These are phyloP conservation scores for Drosophila dunni DNA, from an alignment of 1,140 invertebrate species.

Conservation along the genomic window DNA sequence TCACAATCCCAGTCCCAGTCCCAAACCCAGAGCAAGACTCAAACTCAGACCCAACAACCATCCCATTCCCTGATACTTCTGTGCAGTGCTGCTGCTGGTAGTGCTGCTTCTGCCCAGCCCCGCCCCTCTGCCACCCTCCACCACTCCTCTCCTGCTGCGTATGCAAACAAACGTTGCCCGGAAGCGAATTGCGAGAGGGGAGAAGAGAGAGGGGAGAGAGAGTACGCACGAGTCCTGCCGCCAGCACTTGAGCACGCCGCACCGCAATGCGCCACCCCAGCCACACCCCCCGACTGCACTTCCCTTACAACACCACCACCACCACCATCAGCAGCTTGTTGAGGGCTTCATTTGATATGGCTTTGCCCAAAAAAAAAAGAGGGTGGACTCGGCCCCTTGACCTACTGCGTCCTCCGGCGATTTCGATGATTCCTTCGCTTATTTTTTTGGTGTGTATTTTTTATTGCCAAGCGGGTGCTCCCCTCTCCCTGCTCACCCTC, in stretches of 20 bases:
- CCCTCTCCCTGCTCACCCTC: not conserved
- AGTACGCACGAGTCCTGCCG: constrained; percentile 45
- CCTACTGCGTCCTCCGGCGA: constrained; percentile 49
- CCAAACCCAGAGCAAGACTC: constrained; percentile 53
- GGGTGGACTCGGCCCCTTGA: constrained; percentile 26
- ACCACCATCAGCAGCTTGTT: constrained; percentile 44
- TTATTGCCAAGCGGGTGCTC: constrained; percentile 68
- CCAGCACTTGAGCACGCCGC: constrained; percentile 73
- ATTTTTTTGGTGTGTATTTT: constrained; percentile 36
- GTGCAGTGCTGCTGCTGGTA: constrained; percentile 5
- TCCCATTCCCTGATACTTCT: not conserved
- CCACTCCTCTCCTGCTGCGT: constrained; percentile 63
- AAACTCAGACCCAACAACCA: not conserved
- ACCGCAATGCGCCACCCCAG: constrained; percentile 13
- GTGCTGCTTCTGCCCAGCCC: not conserved
- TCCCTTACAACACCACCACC: constrained; percentile 10
- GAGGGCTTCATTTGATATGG: constrained; percentile 75
- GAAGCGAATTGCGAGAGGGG: constrained; percentile 69
- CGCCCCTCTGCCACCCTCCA: not conserved
- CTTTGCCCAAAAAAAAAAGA: constrained; percentile 18
- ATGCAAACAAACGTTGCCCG: constrained; percentile 77
- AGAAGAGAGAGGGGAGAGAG: constrained; percentile 29
- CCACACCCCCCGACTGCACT: constrained; percentile 13
- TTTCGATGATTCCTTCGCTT: constrained; percentile 37
- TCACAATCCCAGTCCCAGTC: constrained; percentile 12